Evolutionary conservation across 2,113 vertebrate genomes (phyloP).

Genomic region (Fulica atra): DNA sequence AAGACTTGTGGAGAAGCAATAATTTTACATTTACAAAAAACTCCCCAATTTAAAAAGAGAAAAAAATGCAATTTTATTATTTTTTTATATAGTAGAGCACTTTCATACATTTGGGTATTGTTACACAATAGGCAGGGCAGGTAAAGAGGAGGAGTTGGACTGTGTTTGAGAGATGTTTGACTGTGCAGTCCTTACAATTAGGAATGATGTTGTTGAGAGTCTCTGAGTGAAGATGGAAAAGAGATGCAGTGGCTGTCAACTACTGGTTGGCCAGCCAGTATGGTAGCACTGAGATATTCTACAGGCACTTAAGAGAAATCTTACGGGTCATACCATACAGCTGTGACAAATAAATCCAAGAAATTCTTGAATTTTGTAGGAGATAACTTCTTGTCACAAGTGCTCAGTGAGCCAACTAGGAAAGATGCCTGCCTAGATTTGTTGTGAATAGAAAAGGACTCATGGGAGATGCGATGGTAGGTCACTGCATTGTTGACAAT

Average conservation of each 20-base stretch:
- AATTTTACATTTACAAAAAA: not conserved
- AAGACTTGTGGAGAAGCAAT: not conserved
- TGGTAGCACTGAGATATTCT: not conserved
- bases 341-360: not conserved
- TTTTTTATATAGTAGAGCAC: not conserved
- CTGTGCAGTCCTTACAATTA: not conserved
- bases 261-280: rapidly evolving
- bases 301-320: not conserved
- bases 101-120: not conserved
- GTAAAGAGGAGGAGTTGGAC: not conserved
- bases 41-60: not conserved
- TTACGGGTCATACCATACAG: not conserved
- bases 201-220: not conserved
- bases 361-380: not conserved
- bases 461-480: not conserved
- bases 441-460: not conserved
- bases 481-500: not conserved
- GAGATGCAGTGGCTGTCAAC: not conserved
- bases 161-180: not conserved
- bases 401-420: not conserved
- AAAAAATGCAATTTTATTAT: rapidly evolving
- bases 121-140: not conserved
- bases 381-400: not conserved
- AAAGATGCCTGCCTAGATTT: not conserved
- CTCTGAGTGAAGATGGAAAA: not conserved